phyloP scores from a whole-genome alignment of 1,140 invertebrate genomes.

The Goniozus legneri region DNA sequence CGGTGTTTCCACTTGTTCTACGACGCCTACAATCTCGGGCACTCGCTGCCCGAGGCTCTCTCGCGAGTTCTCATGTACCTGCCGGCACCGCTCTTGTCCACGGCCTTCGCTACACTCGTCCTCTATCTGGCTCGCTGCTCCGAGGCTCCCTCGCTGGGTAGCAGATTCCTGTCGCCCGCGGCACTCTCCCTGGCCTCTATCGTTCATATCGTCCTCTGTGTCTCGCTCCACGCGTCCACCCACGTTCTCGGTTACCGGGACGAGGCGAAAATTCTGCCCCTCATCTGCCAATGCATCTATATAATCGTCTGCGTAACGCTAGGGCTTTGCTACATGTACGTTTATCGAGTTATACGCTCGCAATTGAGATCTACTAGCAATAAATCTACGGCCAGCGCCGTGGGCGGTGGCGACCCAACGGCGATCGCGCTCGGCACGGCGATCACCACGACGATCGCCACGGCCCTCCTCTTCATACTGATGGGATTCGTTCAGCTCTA shows the following conservation, averaged over 20 bases:
- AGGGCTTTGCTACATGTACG: constrained; percentile 78
- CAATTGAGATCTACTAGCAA: constrained; percentile 42
- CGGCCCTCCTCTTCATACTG: constrained; percentile 76
- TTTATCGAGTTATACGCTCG: constrained; percentile 60
- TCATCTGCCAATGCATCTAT: constrained; percentile 79
- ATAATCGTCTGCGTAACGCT: constrained; percentile 74
- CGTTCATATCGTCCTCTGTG: constrained; percentile 72
- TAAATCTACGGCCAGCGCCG: constrained; percentile 41
- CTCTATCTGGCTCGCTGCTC: constrained; percentile 76
- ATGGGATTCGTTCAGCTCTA: constrained; percentile 79
- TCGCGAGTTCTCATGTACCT: constrained; percentile 79
- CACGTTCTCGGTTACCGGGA: constrained; percentile 52
- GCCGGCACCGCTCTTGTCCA: constrained; percentile 78
- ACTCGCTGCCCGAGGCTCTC: constrained; percentile 72
- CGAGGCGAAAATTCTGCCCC: constrained; percentile 60
- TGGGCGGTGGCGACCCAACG: constrained; percentile 41
- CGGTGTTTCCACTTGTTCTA: constrained; percentile 84
- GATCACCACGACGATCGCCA: constrained; percentile 81
- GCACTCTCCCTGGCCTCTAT: constrained; percentile 71
- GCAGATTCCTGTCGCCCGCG: constrained; percentile 67
- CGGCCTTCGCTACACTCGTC: constrained; percentile 81
- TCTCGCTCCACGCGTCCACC: constrained; percentile 73
- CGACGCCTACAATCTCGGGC: constrained; percentile 82
- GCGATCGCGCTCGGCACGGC: constrained; percentile 62
- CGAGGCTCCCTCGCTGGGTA: constrained; percentile 50